These are phyloP conservation scores for Mastacembelus armatus DNA, from an alignment of 2,797 vertebrate species.

Conservation along the genomic window DNA sequence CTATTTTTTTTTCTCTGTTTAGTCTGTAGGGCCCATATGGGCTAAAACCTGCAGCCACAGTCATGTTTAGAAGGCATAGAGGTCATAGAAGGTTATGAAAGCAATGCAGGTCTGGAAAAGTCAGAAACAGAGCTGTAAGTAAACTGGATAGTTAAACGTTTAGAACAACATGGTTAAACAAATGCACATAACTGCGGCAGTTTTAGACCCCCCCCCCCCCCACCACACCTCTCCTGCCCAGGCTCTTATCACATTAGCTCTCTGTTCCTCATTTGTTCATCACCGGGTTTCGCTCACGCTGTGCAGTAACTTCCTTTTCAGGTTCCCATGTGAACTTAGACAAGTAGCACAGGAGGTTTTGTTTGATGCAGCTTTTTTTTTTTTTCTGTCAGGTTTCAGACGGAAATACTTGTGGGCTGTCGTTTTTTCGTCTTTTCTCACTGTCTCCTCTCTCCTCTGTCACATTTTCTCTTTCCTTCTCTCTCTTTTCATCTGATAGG, in stretches of 20 bases:
- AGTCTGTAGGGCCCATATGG: constrained; percentile 48
- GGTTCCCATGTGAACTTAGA: constrained; percentile 36
- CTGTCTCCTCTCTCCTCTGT: constrained; percentile 1
- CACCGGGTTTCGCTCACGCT: constrained; percentile 24
- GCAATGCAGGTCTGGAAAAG: background rate
- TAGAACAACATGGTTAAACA: background rate
- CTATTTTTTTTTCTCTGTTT: constrained; percentile 44
- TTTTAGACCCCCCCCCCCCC: background rate
- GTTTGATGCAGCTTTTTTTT: constrained; percentile 21
- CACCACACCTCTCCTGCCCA: constrained; percentile 11
- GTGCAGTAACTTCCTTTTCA: constrained; percentile 54
- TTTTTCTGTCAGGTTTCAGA: constrained; percentile 4
- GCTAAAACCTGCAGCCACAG: constrained; percentile 18
- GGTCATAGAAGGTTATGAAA: background rate
- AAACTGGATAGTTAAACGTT: background rate
- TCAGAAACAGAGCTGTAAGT: background rate
- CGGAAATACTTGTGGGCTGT: constrained; percentile 12
- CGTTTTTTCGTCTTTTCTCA: constrained; percentile 5
- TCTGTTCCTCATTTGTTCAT: constrained; percentile 49
- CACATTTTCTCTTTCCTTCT: constrained; percentile 10
- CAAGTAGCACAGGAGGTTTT: background rate
- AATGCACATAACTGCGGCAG: background rate
- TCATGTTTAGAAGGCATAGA: constrained; percentile 28
- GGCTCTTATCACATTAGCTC: background rate
- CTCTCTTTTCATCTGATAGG: constrained; percentile 69